phyloP scores from a whole-genome alignment of 2,797 vertebrate species.

The Triplophysa yarkandensis region DNA sequence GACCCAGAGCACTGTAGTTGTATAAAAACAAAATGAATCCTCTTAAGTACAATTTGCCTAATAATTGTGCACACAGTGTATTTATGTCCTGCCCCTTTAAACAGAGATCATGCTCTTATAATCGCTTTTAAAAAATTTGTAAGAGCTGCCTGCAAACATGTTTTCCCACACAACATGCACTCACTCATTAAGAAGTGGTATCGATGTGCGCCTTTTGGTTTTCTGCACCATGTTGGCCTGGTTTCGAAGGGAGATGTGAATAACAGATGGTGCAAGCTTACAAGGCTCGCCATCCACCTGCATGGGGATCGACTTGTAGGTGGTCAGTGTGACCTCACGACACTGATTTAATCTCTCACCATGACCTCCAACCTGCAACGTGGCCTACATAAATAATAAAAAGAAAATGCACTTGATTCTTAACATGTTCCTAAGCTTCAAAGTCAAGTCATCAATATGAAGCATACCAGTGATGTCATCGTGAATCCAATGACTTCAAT shows the following conservation, averaged over 20 bases:
- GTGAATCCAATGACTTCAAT: constrained; percentile 97
- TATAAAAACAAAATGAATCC: too few species aligned
- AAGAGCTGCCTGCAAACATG: background rate
- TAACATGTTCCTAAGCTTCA: background rate
- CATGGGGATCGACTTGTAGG: constrained; percentile 90
- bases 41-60: too few species aligned
- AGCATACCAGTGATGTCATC: constrained; percentile 90
- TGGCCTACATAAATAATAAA: constrained; percentile 74
- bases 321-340: constrained; percentile 88
- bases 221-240: constrained; percentile 97
- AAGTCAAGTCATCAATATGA: background rate
- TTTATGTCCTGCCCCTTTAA: background rate
- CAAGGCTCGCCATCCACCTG: constrained; percentile 95
- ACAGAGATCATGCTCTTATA: background rate
- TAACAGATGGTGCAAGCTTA: constrained; percentile 85
- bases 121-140: background rate
- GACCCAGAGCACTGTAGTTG: too few species aligned
- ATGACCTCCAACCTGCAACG: constrained; percentile 93
- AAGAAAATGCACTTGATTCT: background rate
- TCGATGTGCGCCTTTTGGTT: constrained; percentile 86
- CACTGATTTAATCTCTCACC: constrained; percentile 93
- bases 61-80: too few species aligned
- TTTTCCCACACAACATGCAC: constrained; percentile 33
- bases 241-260: constrained; percentile 88
- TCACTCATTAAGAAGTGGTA: constrained; percentile 90